phyloP scores from a whole-genome alignment of 2,888 invertebrate species.

The Epistrophe grossulariae region DNA sequence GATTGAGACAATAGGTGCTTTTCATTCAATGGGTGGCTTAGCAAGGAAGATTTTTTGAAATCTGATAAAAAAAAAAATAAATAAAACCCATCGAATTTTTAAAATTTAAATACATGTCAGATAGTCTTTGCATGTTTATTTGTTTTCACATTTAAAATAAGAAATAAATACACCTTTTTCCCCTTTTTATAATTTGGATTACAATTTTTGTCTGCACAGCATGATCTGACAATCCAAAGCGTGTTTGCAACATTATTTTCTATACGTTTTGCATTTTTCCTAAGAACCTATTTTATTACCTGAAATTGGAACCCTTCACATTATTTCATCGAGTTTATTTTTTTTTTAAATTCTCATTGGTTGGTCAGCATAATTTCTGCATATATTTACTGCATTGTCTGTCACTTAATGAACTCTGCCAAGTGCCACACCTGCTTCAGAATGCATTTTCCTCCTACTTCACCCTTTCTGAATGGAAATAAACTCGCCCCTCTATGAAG shows the following conservation, averaged over 20 bases:
- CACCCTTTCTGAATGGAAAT: constrained; percentile 60
- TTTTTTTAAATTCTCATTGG: constrained; percentile 57
- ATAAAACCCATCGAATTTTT: no score
- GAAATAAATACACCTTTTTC: no score
- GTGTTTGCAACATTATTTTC: constrained; percentile 11
- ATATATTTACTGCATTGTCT: constrained; percentile 54
- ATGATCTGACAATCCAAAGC: background rate
- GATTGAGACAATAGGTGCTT: no score
- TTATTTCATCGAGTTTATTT: constrained; percentile 32
- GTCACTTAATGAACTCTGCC: constrained; percentile 53
- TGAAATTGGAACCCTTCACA: constrained; percentile 22
- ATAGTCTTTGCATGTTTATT: no score
- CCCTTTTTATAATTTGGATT: background rate
- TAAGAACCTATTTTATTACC: constrained; percentile 35
- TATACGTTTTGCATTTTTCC: constrained; percentile 17
- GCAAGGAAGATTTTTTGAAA: no score
- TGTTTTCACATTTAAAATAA: no score
- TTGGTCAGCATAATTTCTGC: constrained; percentile 57
- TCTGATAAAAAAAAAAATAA: no score
- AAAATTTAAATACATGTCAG: no score
- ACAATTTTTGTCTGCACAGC: background rate
- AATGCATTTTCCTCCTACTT: constrained; percentile 45
- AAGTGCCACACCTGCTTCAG: constrained; percentile 59
- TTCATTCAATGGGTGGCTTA: no score
- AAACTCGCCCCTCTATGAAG: constrained; percentile 24